Conservation (phyloP, 2,113 vertebrate species). For the Alaudala cheleensis region DNA sequence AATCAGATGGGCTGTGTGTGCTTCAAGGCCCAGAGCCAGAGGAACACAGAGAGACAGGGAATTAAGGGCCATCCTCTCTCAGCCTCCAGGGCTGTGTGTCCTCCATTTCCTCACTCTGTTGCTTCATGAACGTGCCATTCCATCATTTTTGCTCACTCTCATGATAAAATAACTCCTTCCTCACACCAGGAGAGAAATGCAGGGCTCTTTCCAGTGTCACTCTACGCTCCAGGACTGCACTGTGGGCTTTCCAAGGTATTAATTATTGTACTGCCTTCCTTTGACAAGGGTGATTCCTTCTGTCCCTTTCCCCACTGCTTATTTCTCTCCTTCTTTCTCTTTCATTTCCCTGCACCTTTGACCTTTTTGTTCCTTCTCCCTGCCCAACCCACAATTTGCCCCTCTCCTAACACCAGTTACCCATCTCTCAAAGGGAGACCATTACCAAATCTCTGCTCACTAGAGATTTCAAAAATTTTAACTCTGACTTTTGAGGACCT, state of each 20-base stretch:
- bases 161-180: constrained; percentile 4
- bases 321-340: neutral
- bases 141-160: constrained; percentile 4
- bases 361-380: neutral
- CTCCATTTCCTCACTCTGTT: neutral
- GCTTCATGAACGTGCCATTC: neutral
- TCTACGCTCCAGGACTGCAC: neutral
- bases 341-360: neutral
- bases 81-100: neutral
- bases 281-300: neutral
- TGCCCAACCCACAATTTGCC: neutral
- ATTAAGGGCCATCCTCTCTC: neutral
- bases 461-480: neutral
- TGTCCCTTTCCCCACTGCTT: neutral
- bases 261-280: neutral
- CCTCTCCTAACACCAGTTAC: neutral
- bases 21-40: constrained; percentile 13
- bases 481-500: neutral
- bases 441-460: neutral
- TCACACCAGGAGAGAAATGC: neutral
- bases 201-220: neutral
- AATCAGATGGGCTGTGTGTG: constrained; percentile 56
- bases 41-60: constrained; percentile 38
- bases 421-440: neutral
- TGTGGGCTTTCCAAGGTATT: neutral